These are phyloP conservation scores for Agelastica alni DNA, from an alignment of 2,888 invertebrate species.

Conservation along the genomic window DNA sequence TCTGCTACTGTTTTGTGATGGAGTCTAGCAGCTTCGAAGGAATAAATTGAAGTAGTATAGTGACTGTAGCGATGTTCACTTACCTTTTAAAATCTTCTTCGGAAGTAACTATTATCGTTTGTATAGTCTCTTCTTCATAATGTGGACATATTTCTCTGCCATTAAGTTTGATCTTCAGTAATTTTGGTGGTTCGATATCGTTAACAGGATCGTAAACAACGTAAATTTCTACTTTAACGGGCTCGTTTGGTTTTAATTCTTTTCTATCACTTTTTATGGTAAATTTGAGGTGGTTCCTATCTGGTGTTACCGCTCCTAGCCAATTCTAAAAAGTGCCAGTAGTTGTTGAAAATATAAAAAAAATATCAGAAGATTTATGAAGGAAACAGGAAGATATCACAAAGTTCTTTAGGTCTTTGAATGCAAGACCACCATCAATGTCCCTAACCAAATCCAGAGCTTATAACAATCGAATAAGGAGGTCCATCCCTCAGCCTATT, in stretches of 20 bases:
- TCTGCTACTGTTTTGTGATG: too few species aligned
- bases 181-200: constrained; percentile 58
- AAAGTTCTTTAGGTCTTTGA: too few species aligned
- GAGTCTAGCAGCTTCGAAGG: too few species aligned
- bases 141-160: constrained; percentile 63
- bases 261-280: constrained; percentile 63
- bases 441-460: too few species aligned
- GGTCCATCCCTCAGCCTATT: too few species aligned
- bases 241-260: constrained; percentile 61
- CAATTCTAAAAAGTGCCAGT: constrained; percentile 50
- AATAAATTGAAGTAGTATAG: too few species aligned
- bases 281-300: constrained; percentile 61
- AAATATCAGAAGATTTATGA: too few species aligned
- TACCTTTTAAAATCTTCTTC: constrained; percentile 12
- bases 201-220: constrained; percentile 56
- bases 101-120: not conserved
- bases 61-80: too few species aligned
- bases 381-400: too few species aligned
- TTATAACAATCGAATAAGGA: too few species aligned
- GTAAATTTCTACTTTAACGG: constrained; percentile 62
- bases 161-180: constrained; percentile 60
- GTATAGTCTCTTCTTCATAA: constrained; percentile 15
- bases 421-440: too few species aligned
- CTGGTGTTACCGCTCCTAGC: constrained; percentile 62
- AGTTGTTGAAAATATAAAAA: too few species aligned